phyloP scores from a whole-genome alignment of 2,113 vertebrate species.

The Brachirus orientalis region DNA sequence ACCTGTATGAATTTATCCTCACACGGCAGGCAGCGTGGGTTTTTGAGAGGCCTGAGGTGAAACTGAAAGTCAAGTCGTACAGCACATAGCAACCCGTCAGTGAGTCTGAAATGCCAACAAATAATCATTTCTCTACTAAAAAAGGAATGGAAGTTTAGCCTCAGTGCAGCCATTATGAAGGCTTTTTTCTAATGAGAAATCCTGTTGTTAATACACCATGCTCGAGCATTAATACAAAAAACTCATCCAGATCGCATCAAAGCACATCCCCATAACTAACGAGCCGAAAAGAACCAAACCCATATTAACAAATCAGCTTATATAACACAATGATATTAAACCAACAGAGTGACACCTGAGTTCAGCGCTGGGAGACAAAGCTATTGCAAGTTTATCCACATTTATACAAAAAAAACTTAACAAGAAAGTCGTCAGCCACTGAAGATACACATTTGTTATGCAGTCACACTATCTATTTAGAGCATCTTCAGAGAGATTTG shows the following conservation, averaged over 20 bases:
- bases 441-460: slow-evolving; percentile 41
- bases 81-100: slow-evolving; percentile 1
- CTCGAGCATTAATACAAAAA: background rate
- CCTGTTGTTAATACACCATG: background rate
- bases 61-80: background rate
- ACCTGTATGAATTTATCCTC: background rate
- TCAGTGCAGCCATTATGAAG: background rate
- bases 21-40: background rate
- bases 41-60: background rate
- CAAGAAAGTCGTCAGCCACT: slow-evolving; percentile 14
- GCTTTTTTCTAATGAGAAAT: background rate
- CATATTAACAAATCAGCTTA: background rate
- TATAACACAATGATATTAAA: background rate
- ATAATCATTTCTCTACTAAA: slow-evolving; percentile 1
- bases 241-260: background rate
- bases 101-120: slow-evolving; percentile 2
- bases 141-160: background rate
- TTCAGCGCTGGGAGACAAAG: background rate
- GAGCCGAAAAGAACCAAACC: background rate
- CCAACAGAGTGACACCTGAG: background rate
- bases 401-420: slow-evolving; percentile 19
- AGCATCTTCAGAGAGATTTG: slow-evolving; percentile 58
- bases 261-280: background rate
- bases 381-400: too few relatives aligned
- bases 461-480: slow-evolving; percentile 54